Evolutionary conservation across 2,113 vertebrate genomes (phyloP), one percentile per base, ranked within the genome.

Genomic region (Paracanthobrama guichenoti): DNA sequence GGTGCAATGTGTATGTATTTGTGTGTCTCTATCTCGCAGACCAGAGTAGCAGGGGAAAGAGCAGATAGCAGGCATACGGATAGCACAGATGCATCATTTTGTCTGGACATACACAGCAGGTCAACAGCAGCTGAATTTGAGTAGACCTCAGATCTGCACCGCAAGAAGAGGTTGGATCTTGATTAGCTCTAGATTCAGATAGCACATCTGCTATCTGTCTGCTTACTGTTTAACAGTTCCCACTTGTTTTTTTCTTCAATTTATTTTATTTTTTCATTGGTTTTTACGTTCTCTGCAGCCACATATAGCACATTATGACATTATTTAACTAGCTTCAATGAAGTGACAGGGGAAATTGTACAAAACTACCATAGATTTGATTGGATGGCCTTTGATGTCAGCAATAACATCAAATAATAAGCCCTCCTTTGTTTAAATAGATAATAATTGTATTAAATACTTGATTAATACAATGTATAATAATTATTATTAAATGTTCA

Each of bases 41-140:
- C 60, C 66, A 67, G 35, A 83, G 84, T 31, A 53, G 64, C 50
- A 83, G 46, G 57, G 84, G 82, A 53, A 55, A 66, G 59, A 80
- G 79, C 75, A 67, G 79, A 73, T 67, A 81, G 48, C 57, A 72
- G 24, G 10, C 20, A 4, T 2, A 39, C 44, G 39, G 31, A 67
- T 24, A 42, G 42, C 39, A 62, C 86, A 66, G 18, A 28, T 67
- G 77, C 11, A 13, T 44, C 57, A 42, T 42, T 66, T 67, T 12
- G 46, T 48, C 28, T 64, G 71, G 46, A 18, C 82, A 67, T 18
- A 64, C 83, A 67, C 48, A 50, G 42, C 18, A 66, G 86, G 80
- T 88, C 84, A 85, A 79, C 79, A 50, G 66, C 66, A 71, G 57
- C 64, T 85, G 18, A 79, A 22, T 42, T 73, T 73, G 1, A 62